phyloP scores from a whole-genome alignment of 2,888 invertebrate species.

The Labia minor region DNA sequence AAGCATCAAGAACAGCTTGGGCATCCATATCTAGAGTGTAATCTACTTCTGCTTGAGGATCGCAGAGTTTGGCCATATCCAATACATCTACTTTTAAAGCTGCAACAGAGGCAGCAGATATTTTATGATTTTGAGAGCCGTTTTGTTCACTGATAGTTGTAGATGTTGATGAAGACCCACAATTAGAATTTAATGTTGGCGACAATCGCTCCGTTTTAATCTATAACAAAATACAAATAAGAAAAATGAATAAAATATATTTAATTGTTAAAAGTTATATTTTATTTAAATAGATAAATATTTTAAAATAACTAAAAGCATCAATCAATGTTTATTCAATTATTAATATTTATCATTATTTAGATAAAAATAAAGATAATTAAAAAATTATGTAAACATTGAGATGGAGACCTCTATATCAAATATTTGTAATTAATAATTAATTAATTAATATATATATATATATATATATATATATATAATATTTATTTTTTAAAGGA shows the following conservation, averaged over 20 bases:
- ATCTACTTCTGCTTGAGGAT: conserved; percentile 52
- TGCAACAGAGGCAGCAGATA: conserved; percentile 25
- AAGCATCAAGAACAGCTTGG: conserved; percentile 56
- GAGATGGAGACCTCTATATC: too few species aligned
- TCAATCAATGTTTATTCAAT: too few species aligned
- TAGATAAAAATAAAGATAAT: too few species aligned
- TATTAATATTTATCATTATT: too few species aligned
- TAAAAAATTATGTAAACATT: too few species aligned
- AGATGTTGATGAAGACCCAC: conserved; percentile 26
- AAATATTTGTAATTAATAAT: too few species aligned
- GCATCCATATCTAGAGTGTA: conserved; percentile 69
- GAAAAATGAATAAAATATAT: too few species aligned
- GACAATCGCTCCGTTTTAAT: conserved; percentile 25
- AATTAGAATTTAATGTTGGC: conserved; percentile 28
- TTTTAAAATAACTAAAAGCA: too few species aligned
- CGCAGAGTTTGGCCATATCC: conserved; percentile 52
- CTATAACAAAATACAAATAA: conserved; percentile 22
- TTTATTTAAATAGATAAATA: neutral
- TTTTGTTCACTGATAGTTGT: conserved; percentile 29
- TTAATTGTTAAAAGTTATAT: neutral
- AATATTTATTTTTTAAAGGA: too few species aligned
- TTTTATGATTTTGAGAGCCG: conserved; percentile 22
- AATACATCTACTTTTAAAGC: conserved; percentile 38
- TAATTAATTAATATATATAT: too few species aligned
- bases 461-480: too few species aligned